A percentile compares a stretch with the other conserved stretches of the same genome.
phyloP scores from a whole-genome alignment of 1,140 invertebrate genomes.

The Zaprionus inermis region DNA sequence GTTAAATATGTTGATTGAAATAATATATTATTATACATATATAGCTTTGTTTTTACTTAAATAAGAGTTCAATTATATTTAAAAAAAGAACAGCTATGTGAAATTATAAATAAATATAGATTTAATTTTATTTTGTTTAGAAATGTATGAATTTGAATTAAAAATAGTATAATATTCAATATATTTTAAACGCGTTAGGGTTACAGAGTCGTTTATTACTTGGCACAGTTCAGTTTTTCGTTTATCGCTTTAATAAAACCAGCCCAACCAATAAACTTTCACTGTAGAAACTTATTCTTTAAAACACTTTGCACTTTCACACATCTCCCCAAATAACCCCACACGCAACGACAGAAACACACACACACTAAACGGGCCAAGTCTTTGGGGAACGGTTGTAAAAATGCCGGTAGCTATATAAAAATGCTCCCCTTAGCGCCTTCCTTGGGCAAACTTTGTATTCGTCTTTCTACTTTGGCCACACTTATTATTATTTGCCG shows the following conservation, averaged over 20 bases:
- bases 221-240: not conserved
- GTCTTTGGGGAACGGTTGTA: slow-evolving; percentile 36
- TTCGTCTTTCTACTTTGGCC: slow-evolving; percentile 41
- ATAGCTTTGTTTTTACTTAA: not conserved
- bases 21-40: not conserved
- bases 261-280: slow-evolving; percentile 19
- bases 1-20: not conserved
- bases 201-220: not conserved
- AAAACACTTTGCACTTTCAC: slow-evolving; percentile 41
- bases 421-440: slow-evolving; percentile 51
- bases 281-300: slow-evolving; percentile 17
- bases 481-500: slow-evolving; percentile 68
- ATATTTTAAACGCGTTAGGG: not conserved
- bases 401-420: slow-evolving; percentile 50
- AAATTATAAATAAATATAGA: no score
- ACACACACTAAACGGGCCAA: slow-evolving; percentile 16
- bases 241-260: slow-evolving; percentile 23
- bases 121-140: not conserved
- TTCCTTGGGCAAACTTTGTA: slow-evolving; percentile 49
- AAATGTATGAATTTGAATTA: not conserved
- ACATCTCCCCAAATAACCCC: slow-evolving; percentile 16
- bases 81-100: not conserved
- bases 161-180: not conserved
- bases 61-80: not conserved
- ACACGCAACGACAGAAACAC: slow-evolving; percentile 18